These are phyloP conservation scores for Nycticebus coucang DNA, from an alignment of 2,113 vertebrate species.

Conservation along the genomic window DNA sequence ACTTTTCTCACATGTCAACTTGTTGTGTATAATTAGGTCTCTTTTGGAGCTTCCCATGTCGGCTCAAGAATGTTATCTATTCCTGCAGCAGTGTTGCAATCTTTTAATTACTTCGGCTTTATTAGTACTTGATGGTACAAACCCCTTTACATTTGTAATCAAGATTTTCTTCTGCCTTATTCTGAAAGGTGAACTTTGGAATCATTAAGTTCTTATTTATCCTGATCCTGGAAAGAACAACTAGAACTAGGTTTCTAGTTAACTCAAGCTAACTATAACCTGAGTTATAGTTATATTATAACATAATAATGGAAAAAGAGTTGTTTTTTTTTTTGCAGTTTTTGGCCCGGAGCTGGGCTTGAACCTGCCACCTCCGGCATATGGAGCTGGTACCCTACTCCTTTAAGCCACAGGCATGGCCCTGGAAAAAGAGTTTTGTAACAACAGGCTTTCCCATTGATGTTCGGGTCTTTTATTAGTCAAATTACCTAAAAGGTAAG, in stretches of 20 bases:
- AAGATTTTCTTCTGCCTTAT: conserved; percentile 43
- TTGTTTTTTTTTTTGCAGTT: not conserved
- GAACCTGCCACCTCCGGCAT: too few relatives aligned
- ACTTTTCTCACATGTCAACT: not conserved
- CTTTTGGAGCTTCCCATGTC: not conserved
- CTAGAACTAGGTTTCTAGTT: not conserved
- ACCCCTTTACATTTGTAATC: not conserved
- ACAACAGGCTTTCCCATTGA: not conserved
- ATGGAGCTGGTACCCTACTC: too few relatives aligned
- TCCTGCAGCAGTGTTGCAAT: not conserved
- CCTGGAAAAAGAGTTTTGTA: not conserved
- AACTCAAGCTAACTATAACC: too few relatives aligned
- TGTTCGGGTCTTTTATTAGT: not conserved
- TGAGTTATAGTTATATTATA: not conserved
- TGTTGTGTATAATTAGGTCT: not conserved
- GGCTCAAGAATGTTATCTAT: not conserved
- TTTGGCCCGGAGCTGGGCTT: too few relatives aligned
- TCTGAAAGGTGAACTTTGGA: conserved; percentile 44
- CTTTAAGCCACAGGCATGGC: too few relatives aligned
- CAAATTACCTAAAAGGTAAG: not conserved
- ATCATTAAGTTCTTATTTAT: not conserved
- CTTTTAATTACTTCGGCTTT: conserved; percentile 2
- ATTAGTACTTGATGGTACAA: not conserved
- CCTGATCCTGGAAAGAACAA: not conserved
- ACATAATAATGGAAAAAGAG: not conserved